phyloP scores from a whole-genome alignment of 2,113 vertebrate species.

The Ophiodon elongatus region DNA sequence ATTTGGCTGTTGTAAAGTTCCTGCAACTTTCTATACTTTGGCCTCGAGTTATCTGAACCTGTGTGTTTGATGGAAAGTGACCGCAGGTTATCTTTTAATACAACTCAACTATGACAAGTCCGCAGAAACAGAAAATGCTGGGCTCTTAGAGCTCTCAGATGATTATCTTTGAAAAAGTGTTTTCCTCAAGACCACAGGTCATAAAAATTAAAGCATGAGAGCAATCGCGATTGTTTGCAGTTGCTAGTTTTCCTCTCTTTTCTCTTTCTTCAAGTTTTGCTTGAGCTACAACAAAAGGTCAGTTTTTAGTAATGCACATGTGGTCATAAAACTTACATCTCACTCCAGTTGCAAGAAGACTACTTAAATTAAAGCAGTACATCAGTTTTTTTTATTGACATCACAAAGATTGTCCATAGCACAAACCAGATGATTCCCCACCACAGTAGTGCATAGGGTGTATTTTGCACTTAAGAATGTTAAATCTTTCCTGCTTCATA shows the following conservation, averaged over 20 bases:
- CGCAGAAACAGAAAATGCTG: background rate
- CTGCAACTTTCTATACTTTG: conserved; percentile 6
- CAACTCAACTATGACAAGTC: background rate
- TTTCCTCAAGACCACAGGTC: background rate
- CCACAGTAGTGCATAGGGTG: background rate
- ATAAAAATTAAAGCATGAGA: background rate
- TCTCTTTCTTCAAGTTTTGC: background rate
- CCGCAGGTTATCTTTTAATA: conserved; percentile 14
- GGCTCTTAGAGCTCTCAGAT: background rate
- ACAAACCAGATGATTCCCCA: background rate
- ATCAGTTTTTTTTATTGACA: background rate
- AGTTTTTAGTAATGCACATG: background rate
- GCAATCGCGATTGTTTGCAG: background rate
- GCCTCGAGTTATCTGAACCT: background rate
- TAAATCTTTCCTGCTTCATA: conserved; percentile 7
- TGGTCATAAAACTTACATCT: background rate
- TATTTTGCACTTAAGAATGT: conserved; percentile 17
- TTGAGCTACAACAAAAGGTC: background rate
- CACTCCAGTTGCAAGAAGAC: background rate
- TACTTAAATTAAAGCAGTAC: background rate
- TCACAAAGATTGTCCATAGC: background rate
- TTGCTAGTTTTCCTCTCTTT: background rate
- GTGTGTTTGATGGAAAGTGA: conserved; percentile 3
- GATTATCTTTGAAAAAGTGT: background rate
- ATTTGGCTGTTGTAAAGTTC: conserved; percentile 37